phyloP scores from a whole-genome alignment of 2,113 vertebrate species.

The Zapornia atra region DNA sequence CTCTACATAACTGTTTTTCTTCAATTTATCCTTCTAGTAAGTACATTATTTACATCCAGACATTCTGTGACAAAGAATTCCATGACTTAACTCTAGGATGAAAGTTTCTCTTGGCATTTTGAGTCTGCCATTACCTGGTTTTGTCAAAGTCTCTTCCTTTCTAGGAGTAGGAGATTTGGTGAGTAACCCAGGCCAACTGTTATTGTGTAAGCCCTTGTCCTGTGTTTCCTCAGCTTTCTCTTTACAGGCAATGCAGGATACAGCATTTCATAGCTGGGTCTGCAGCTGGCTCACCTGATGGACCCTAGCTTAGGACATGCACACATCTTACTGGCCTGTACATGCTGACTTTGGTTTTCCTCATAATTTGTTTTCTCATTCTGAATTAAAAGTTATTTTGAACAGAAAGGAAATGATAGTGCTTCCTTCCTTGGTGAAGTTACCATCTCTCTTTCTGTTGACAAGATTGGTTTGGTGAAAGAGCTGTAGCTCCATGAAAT shows the following conservation, averaged over 20 bases:
- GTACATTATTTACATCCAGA: background rate
- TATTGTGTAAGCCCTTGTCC: background rate
- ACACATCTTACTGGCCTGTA: background rate
- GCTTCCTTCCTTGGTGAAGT: background rate
- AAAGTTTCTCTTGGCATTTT: background rate
- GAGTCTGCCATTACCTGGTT: background rate
- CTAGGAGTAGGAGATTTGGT: background rate
- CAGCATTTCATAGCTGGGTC: background rate
- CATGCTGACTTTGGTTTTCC: background rate
- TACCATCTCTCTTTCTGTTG: background rate
- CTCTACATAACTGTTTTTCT: background rate
- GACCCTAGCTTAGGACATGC: background rate
- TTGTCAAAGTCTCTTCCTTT: background rate
- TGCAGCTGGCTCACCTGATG: background rate
- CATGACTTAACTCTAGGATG: background rate
- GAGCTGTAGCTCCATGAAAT: background rate
- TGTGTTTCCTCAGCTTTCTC: background rate
- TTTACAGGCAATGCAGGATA: background rate
- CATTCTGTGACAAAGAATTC: background rate
- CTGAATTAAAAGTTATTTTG: background rate
- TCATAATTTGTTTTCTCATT: background rate
- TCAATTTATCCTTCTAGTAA: background rate
- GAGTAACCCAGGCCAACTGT: background rate
- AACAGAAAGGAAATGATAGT: background rate
- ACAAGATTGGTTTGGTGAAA: background rate